Conservation (phyloP, 2,113 vertebrate species). For the Lampris incognitus region DNA sequence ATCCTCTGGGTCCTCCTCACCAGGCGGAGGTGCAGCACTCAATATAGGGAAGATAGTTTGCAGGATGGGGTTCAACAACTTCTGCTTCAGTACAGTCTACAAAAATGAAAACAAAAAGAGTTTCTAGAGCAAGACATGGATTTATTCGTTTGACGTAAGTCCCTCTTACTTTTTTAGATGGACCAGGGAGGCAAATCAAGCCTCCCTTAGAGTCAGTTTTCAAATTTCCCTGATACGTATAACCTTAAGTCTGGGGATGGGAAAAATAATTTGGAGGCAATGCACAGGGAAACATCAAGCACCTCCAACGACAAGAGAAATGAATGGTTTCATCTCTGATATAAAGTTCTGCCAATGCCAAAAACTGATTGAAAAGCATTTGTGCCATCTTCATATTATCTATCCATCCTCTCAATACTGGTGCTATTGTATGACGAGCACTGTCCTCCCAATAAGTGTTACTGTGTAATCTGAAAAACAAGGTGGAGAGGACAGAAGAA, state of each 20-base stretch:
- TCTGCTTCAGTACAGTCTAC: slow-evolving; percentile 88
- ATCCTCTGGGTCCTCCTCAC: slow-evolving; percentile 88
- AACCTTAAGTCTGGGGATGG: no score
- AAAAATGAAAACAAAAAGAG: neutral
- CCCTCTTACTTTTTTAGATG: no score
- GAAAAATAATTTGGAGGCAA: no score
- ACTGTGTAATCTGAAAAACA: neutral
- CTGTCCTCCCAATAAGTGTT: neutral
- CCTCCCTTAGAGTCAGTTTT: no score
- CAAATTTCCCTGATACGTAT: no score
- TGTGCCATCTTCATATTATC: neutral
- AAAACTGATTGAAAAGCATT: neutral
- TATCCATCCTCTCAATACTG: neutral
- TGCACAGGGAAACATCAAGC: neutral
- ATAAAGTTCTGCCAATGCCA: neutral
- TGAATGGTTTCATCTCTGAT: neutral
- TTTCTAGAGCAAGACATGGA: no score
- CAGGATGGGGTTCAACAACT: slow-evolving; percentile 84
- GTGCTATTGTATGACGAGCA: neutral
- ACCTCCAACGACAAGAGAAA: neutral
- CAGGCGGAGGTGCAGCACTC: slow-evolving; percentile 82
- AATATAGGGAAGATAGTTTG: slow-evolving; percentile 87
- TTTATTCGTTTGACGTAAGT: no score
- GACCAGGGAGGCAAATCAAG: no score
- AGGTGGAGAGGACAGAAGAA: neutral